Evolutionary conservation across 2,113 vertebrate species (phyloP).

Genomic region (Melanocharis versteri): DNA sequence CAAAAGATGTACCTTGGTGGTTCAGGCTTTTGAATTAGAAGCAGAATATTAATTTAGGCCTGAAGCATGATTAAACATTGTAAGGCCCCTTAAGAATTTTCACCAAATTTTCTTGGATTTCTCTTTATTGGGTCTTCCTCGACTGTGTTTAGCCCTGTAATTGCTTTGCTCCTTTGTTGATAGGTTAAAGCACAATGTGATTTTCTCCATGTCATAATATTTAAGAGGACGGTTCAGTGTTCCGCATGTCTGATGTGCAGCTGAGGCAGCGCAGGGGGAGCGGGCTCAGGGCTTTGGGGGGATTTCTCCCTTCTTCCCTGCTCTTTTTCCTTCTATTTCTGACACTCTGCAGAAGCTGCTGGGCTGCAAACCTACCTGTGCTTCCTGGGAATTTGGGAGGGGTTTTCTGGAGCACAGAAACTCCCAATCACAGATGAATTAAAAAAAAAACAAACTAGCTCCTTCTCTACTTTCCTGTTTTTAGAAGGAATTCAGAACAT

Average conservation of each 20-base stretch:
- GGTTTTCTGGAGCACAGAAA: not conserved
- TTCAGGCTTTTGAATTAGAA: slow-evolving; percentile 85
- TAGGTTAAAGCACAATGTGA: slow-evolving; percentile 80
- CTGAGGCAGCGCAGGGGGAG: slow-evolving; percentile 62
- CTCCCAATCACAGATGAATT: not conserved
- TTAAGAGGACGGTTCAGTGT: slow-evolving; percentile 72
- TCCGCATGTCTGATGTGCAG: slow-evolving; percentile 65
- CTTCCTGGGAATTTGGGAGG: not conserved
- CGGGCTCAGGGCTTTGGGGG: not conserved
- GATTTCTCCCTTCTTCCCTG: too few species aligned
- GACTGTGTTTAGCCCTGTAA: slow-evolving; percentile 81
- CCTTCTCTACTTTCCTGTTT: not conserved
- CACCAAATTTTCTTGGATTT: slow-evolving; percentile 85
- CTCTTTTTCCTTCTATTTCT: not conserved
- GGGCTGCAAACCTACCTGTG: not conserved
- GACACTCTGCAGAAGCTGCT: not conserved
- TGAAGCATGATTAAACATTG: slow-evolving; percentile 85
- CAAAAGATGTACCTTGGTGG: slow-evolving; percentile 85
- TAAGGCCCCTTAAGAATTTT: slow-evolving; percentile 84
- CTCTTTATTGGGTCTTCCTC: slow-evolving; percentile 84
- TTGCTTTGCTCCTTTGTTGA: slow-evolving; percentile 85
- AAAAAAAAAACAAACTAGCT: not conserved
- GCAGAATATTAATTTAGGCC: slow-evolving; percentile 89
- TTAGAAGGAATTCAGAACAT: not conserved
- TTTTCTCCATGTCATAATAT: slow-evolving; percentile 79